Conservation (phyloP, 2,888 invertebrate species). For the Aleiodes alternator region DNA sequence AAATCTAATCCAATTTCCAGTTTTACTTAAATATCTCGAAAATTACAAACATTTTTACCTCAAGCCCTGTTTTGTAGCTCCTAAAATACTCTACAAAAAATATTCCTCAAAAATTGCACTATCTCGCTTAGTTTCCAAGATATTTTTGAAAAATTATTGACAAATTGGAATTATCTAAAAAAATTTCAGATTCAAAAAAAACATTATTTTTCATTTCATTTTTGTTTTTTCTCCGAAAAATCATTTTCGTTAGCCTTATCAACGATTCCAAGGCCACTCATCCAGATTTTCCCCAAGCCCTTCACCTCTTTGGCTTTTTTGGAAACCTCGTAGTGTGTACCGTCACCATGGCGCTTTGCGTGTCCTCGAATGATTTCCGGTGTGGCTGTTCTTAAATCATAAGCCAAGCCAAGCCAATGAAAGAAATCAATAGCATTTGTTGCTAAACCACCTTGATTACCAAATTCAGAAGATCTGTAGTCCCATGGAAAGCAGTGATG, state of each 20-base stretch:
- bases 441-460: conserved; percentile 43
- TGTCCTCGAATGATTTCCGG: conserved; percentile 71
- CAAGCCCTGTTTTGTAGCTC: too few species aligned
- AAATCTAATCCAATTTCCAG: too few species aligned
- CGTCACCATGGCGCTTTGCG: conserved; percentile 56
- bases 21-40: too few species aligned
- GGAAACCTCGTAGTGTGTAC: conserved; percentile 28
- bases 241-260: not conserved
- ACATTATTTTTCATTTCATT: not conserved
- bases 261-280: conserved; percentile 24
- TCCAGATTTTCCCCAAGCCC: conserved; percentile 2
- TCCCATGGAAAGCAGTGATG: conserved; percentile 79
- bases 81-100: too few species aligned
- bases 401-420: conserved; percentile 74
- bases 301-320: conserved; percentile 4
- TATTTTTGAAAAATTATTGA: too few species aligned
- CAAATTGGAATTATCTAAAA: too few species aligned
- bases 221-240: not conserved
- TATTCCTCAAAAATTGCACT: too few species aligned
- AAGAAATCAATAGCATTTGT: conserved; percentile 53
- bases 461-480: conserved; percentile 52
- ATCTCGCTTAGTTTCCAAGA: too few species aligned
- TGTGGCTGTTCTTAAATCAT: conserved; percentile 74
- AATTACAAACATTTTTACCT: too few species aligned
- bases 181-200: too few species aligned